Percentiles rank a stretch among this genome's conserved stretches.
Conservation (phyloP, 2,888 invertebrate genomes). For the Mallateleia sp. region DNA sequence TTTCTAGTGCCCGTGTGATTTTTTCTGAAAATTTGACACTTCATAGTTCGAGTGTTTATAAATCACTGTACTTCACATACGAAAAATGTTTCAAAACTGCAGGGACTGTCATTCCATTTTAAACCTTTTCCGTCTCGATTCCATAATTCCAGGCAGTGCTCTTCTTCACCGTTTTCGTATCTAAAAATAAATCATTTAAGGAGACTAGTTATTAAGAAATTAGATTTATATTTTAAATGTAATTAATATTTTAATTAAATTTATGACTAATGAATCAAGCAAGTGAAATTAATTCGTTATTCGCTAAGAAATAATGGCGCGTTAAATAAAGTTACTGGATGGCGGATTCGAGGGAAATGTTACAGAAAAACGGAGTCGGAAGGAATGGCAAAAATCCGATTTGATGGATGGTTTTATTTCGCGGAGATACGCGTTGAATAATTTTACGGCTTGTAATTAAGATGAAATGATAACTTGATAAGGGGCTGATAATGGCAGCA, state of each 20-base stretch:
- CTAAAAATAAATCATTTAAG: slow-evolving; percentile 88
- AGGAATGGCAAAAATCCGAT: slow-evolving; percentile 4
- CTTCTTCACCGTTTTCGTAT: slow-evolving; percentile 98
- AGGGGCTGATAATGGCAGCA: slow-evolving; percentile 47
- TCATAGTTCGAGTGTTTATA: not conserved
- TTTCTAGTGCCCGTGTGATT: slow-evolving; percentile 19
- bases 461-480: slow-evolving; percentile 51
- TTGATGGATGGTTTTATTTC: slow-evolving; percentile 33
- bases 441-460: slow-evolving; percentile 50
- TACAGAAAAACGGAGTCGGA: not conserved
- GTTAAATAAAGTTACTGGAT: not conserved
- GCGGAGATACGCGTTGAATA: slow-evolving; percentile 25
- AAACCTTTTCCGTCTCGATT: slow-evolving; percentile 97
- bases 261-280: no score
- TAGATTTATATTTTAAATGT: no score
- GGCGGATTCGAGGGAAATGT: slow-evolving; percentile 11
- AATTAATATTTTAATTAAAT: no score
- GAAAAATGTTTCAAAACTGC: slow-evolving; percentile 97
- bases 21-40: not conserved
- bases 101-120: slow-evolving; percentile 98
- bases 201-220: no score
- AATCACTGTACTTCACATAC: slow-evolving; percentile 95
- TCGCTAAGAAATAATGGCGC: slow-evolving; percentile 16
- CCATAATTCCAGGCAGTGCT: slow-evolving; percentile 97
- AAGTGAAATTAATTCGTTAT: no score